A percentile compares a stretch with the other conserved stretches of the same genome.
phyloP scores from a whole-genome alignment of 1,140 invertebrate species.

The Thaumetopoea pityocampa region DNA sequence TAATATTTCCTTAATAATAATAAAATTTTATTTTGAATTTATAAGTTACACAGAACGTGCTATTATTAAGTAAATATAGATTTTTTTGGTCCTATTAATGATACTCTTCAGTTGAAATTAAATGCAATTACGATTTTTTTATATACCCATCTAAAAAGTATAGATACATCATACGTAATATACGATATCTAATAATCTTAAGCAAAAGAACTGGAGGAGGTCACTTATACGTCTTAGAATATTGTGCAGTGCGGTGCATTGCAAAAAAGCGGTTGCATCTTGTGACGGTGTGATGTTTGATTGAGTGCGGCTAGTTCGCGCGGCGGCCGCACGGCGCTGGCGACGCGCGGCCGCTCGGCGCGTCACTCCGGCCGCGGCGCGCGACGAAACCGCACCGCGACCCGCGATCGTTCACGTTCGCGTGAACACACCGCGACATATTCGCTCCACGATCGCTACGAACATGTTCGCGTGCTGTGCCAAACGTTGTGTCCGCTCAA shows the following conservation, averaged over 20 bases:
- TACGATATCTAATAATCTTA: constrained; percentile 4
- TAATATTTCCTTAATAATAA: too few species aligned
- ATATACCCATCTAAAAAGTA: too few species aligned
- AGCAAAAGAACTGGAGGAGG: constrained; percentile 13
- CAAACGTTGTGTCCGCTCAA: constrained; percentile 37
- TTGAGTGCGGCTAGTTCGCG: constrained; percentile 42
- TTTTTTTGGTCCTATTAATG: too few species aligned
- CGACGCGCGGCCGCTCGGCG: constrained; percentile 28
- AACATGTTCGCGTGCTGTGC: constrained; percentile 41
- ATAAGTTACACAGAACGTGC: too few species aligned
- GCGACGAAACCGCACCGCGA: constrained; percentile 42
- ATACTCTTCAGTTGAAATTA: too few species aligned
- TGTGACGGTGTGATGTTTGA: constrained; percentile 41
- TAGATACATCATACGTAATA: not conserved
- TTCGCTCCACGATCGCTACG: constrained; percentile 18
- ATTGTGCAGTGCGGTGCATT: constrained; percentile 14
- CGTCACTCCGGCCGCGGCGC: constrained; percentile 67
- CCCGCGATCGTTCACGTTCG: constrained; percentile 24
- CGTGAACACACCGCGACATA: constrained; percentile 24
- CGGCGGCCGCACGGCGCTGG: constrained; percentile 32
- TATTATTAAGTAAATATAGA: too few species aligned
- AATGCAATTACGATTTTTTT: too few species aligned
- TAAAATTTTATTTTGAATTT: too few species aligned
- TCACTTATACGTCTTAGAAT: not conserved
- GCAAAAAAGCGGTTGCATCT: constrained; percentile 36